Evolutionary conservation across 2,888 invertebrate genomes (phyloP), one percentile per base, ranked within the genome.

Genomic region (Callyntrura guangdongensis): DNA sequence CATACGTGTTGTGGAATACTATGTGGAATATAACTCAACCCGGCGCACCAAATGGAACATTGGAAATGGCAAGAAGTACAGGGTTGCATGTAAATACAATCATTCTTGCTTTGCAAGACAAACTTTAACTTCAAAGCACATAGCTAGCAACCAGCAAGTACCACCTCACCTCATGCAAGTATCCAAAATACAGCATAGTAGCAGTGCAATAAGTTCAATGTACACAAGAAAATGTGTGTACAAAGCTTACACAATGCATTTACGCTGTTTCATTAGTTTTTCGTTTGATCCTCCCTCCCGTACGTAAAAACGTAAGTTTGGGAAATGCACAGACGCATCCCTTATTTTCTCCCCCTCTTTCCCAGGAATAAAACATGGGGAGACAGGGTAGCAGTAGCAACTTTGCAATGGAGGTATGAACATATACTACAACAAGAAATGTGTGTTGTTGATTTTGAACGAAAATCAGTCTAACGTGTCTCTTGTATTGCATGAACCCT

Each of bases 291-390:
- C n/a, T n/a, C n/a, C n/a, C 53, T 53, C 61, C 1, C 61, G 17
- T 61, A 20, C 17, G 20, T 61, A 8, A 61, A 61, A n/a, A 8
- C 3, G 20, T 61, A 61, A 61, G 61, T 20, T 61, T 61, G 17
- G 61, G 17, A 61, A 61, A 61, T 27, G 67, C 67, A 67, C 67
- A 67, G 67, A 67, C 67, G 67, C 67, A 67, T 25, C 67, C 27
- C 67, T 67, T 67, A 36, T 36, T 36, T 36, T 61, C 20, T 20
- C 17, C 17, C 20, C 17, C 20, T 17, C 17, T 20, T 61, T 61
- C 12, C 20, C 20, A 61, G 53, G 14, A 53, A 53, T 14, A n/a
- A 12, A 53, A 53, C 53, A 53, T 53, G 53, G 53, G n/a, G n/a
- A n/a, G 8, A n/a, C 53, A 53, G n/a, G n/a, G 53, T 53, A 53